A percentile compares a stretch with the other conserved stretches of the same genome.
Conservation (phyloP, 2,888 invertebrate species). For the Melieria picta region DNA sequence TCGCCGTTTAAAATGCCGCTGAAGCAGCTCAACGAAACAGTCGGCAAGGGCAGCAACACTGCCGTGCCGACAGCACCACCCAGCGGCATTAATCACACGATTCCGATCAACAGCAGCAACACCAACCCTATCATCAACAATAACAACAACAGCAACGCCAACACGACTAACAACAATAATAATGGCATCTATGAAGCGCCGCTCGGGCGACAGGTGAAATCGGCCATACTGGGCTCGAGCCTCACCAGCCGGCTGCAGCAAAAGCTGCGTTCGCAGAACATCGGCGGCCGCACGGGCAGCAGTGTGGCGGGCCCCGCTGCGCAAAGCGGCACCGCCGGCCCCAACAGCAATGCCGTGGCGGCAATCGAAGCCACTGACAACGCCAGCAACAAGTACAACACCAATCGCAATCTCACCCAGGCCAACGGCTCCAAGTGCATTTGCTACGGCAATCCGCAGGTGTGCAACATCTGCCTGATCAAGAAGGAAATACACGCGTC, state of each 20-base stretch:
- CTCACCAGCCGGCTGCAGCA: constrained; percentile 48
- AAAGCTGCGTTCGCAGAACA: constrained; percentile 42
- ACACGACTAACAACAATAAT: constrained; percentile 29
- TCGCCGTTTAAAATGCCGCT: constrained; percentile 61
- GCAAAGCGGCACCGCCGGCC: constrained; percentile 2
- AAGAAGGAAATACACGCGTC: constrained; percentile 77
- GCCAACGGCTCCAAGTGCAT: constrained; percentile 67
- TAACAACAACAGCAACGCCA: constrained; percentile 22
- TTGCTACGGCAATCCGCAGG: constrained; percentile 75
- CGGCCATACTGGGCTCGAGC: constrained; percentile 46
- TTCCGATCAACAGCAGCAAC: constrained; percentile 23
- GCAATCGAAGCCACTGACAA: constrained; percentile 15
- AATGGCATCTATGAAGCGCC: constrained; percentile 33
- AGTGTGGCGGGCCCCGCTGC: constrained; percentile 21
- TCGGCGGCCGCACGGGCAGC: constrained; percentile 21
- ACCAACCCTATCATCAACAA: constrained; percentile 4
- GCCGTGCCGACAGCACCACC: background rate
- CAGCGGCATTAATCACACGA: constrained; percentile 7
- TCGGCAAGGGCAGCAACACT: constrained; percentile 11
- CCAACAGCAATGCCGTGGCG: constrained; percentile 12
- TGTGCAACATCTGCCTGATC: constrained; percentile 75
- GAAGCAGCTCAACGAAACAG: constrained; percentile 58
- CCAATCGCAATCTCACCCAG: constrained; percentile 50
- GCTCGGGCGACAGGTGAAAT: constrained; percentile 44
- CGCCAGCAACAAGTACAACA: constrained; percentile 54